Evolutionary conservation across 2,113 vertebrate genomes (phyloP).

Genomic region (Canis aureus): DNA sequence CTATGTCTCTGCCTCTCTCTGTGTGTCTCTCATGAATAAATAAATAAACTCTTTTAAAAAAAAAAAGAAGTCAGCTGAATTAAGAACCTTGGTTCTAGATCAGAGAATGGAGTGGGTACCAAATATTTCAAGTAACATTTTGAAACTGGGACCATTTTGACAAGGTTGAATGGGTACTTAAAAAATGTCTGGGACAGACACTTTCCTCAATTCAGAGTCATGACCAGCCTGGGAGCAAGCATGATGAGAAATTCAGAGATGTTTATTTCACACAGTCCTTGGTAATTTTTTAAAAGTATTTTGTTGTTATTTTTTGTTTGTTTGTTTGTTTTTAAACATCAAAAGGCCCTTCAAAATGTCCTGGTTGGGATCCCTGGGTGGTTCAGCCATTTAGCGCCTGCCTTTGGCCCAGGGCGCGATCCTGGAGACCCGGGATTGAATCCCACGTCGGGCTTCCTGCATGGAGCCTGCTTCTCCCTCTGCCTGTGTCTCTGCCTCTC

Average conservation of each 20-base stretch:
- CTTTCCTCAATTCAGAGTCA: not conserved
- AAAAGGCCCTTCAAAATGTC: not conserved
- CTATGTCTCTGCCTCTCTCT: too few relatives aligned
- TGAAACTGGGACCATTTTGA: not conserved
- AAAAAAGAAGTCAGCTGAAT: not conserved
- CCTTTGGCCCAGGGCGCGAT: too few relatives aligned
- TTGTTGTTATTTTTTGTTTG: not conserved
- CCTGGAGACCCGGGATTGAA: too few relatives aligned
- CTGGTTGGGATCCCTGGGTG: too few relatives aligned
- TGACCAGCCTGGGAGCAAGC: not conserved
- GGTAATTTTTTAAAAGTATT: not conserved
- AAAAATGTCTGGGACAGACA: not conserved
- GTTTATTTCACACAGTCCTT: not conserved
- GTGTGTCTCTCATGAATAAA: too few relatives aligned
- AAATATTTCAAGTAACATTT: not conserved
- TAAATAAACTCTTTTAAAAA: too few relatives aligned
- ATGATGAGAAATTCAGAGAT: not conserved
- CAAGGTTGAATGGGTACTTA: not conserved
- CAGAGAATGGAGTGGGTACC: not conserved
- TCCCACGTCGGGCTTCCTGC: too few relatives aligned
- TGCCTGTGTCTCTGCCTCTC: too few relatives aligned
- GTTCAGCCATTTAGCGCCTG: too few relatives aligned
- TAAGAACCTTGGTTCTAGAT: not conserved
- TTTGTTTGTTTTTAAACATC: not conserved
- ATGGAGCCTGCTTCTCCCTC: too few relatives aligned